Percentiles rank a stretch among this genome's conserved stretches.
Evolutionary conservation across 2,888 invertebrate species (phyloP).

Genomic region (Diogma glabrata): DNA sequence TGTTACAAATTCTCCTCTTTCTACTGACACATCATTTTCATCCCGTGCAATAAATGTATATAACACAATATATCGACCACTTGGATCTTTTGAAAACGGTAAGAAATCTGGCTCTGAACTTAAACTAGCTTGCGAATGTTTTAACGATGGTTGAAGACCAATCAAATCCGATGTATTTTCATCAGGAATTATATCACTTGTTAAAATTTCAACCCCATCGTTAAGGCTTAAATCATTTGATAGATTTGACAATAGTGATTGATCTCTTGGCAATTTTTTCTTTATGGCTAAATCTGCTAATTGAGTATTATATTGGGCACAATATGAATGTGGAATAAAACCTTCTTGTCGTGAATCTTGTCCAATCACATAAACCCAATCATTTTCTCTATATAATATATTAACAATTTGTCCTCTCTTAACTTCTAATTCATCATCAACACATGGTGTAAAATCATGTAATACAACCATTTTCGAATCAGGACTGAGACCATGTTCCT

Average conservation of each 20-base stretch:
- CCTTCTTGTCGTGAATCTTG: slow-evolving; percentile 84
- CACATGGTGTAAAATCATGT: slow-evolving; percentile 90
- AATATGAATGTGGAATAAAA: slow-evolving; percentile 89
- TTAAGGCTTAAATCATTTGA: slow-evolving; percentile 25
- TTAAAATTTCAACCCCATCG: slow-evolving; percentile 18
- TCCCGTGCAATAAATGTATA: slow-evolving; percentile 88
- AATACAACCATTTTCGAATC: slow-evolving; percentile 92
- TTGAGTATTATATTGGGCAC: slow-evolving; percentile 69
- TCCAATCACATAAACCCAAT: slow-evolving; percentile 94
- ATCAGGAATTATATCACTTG: slow-evolving; percentile 17
- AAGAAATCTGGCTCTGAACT: slow-evolving; percentile 49
- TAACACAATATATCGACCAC: slow-evolving; percentile 81
- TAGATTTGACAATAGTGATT: slow-evolving; percentile 32
- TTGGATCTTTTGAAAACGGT: slow-evolving; percentile 68
- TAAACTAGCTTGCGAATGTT: slow-evolving; percentile 39
- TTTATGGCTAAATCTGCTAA: slow-evolving; percentile 73
- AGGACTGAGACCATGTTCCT: slow-evolving; percentile 82
- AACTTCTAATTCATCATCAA: slow-evolving; percentile 85
- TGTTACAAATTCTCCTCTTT: slow-evolving; percentile 90
- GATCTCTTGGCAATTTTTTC: slow-evolving; percentile 73
- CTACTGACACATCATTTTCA: slow-evolving; percentile 89
- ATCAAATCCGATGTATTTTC: slow-evolving; percentile 18
- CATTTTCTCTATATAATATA: slow-evolving; percentile 87
- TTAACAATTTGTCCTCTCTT: slow-evolving; percentile 89
- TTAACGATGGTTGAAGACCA: slow-evolving; percentile 24